phyloP scores from a whole-genome alignment of 2,888 invertebrate species.

The Cistogaster globosa region DNA sequence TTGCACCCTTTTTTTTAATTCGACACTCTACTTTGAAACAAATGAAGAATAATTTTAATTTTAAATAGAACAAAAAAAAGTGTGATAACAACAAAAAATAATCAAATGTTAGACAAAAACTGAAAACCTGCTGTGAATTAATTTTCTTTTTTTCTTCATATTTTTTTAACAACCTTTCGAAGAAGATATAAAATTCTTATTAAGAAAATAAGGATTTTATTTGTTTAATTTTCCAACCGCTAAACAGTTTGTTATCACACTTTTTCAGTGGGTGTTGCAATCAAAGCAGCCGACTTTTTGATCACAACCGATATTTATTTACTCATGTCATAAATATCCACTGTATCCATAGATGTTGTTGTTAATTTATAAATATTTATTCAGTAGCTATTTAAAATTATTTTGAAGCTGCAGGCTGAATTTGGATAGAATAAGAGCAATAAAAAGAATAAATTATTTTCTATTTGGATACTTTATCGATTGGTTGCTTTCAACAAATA shows the following conservation, averaged over 20 bases:
- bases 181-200: slow-evolving; percentile 10
- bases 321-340: slow-evolving; percentile 37
- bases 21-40: no score
- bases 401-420: background rate
- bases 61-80: no score
- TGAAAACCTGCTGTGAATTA: background rate
- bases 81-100: background rate
- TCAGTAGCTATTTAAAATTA: slow-evolving; percentile 36
- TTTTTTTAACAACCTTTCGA: background rate
- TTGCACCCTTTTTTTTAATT: no score
- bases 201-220: slow-evolving; percentile 52
- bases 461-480: slow-evolving; percentile 81
- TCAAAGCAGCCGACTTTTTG: slow-evolving; percentile 52
- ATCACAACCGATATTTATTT: slow-evolving; percentile 61
- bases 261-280: slow-evolving; percentile 50
- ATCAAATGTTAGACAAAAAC: background rate
- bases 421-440: background rate
- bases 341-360: background rate
- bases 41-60: no score
- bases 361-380: slow-evolving; percentile 52
- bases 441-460: slow-evolving; percentile 37
- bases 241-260: slow-evolving; percentile 53
- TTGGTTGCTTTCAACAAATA: slow-evolving; percentile 80
- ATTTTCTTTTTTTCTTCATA: background rate
- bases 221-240: slow-evolving; percentile 53